Evolutionary conservation across 2,113 vertebrate species (phyloP), one percentile per base, ranked within the genome.

Genomic region (Gnathonemus echidnorhynchus): DNA sequence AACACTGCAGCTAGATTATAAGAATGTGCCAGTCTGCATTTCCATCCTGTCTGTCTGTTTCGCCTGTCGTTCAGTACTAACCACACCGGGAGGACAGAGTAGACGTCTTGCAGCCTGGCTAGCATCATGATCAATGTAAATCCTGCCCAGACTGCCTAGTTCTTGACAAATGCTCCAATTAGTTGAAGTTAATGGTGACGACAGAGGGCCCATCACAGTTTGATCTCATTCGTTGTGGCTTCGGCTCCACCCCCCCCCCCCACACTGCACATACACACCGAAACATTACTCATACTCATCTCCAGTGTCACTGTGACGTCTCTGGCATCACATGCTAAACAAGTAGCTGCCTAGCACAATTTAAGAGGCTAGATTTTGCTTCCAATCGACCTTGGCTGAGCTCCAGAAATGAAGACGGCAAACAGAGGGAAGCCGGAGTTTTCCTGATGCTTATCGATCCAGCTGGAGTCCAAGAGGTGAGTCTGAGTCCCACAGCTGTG

Each of bases 171-270:
- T 90, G 90, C 92, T 94, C 94, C 84, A 49, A 48, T 93, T 91
- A 94, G 91, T 92, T 93, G 92, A 93, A 90, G 90, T 93, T 92
- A 90, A 93, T 92, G 90, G 90, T 52, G 90, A 91, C 50, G 89
- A 92, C 93, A 92, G 92, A 92, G 91, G 91, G 93, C 11, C 91
- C 92, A 92, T 93, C 92, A 93, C 93, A 88, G 94, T 94, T 93
- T 93, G 91, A 90, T 92, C 90, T 88, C 92, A 90, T 92, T 94
- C 93, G 89, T 93, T 90, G 91, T 93, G 52, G 91, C 92, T 93
- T 89, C 49, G 90, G 89, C 89, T 93, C 87, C 87, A 80, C 31
- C 62, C 8, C 62, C 52, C 2, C 52, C 19, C 52, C 35, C 35
- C 31, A 77, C 5, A 39, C 15, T 17, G 13, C 35, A 39, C 13